phyloP scores from a whole-genome alignment of 2,888 invertebrate genomes.

The Drosophila diplacantha region DNA sequence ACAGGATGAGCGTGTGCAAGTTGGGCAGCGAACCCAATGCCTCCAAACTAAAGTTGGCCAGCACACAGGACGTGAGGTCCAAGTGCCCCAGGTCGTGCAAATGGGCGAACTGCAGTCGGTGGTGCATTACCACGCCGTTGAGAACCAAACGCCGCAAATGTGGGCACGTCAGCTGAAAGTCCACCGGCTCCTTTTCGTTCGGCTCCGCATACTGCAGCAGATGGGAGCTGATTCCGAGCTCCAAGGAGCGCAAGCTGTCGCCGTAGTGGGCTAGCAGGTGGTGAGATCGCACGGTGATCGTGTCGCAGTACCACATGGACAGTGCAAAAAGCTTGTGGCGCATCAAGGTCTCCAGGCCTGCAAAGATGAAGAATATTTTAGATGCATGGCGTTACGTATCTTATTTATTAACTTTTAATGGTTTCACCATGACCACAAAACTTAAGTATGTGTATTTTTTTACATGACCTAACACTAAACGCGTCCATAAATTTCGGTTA shows the following conservation, averaged over 20 bases:
- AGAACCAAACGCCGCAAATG: slow-evolving; percentile 76
- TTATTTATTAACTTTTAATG: no score
- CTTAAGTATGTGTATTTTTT: no score
- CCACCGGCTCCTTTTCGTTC: slow-evolving; percentile 80
- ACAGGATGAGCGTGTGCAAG: slow-evolving; percentile 86
- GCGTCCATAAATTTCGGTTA: no score
- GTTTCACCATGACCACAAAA: background rate
- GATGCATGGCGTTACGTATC: background rate
- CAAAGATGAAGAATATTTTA: background rate
- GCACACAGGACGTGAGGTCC: slow-evolving; percentile 76
- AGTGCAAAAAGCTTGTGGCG: slow-evolving; percentile 86
- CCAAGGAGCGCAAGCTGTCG: slow-evolving; percentile 83
- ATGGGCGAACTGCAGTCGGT: slow-evolving; percentile 74
- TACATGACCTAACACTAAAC: no score
- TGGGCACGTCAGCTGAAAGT: slow-evolving; percentile 79
- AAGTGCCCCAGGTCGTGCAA: slow-evolving; percentile 74
- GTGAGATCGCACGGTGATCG: slow-evolving; percentile 82
- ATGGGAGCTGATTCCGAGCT: slow-evolving; percentile 84
- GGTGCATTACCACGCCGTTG: slow-evolving; percentile 77
- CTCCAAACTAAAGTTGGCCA: slow-evolving; percentile 77
- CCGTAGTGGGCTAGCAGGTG: slow-evolving; percentile 84
- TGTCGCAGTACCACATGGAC: slow-evolving; percentile 86
- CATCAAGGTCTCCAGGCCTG: slow-evolving; percentile 82
- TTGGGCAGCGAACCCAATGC: slow-evolving; percentile 81
- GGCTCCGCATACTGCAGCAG: slow-evolving; percentile 80